A percentile compares a stretch with the other conserved stretches of the same genome.
Conservation (phyloP, 2,888 invertebrate genomes). For the Orchesellides sinensis region DNA sequence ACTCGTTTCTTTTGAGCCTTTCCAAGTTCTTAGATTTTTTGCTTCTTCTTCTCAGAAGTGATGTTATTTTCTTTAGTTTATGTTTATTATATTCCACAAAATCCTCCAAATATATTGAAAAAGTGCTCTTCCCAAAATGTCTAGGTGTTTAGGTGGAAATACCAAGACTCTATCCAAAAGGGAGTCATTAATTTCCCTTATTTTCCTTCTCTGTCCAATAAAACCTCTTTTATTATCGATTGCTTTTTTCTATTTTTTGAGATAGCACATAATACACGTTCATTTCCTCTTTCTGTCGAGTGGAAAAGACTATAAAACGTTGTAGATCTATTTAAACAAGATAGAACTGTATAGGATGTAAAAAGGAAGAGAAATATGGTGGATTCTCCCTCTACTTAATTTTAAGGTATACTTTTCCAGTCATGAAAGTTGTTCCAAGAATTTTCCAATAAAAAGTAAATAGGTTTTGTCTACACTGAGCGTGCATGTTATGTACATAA, state of each 20-base stretch:
- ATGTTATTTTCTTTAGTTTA: slow-evolving; percentile 20
- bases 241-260: slow-evolving; percentile 18
- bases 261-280: not conserved
- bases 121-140: not conserved
- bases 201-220: slow-evolving; percentile 69
- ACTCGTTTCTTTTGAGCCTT: not conserved
- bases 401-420: not conserved
- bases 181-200: slow-evolving; percentile 72
- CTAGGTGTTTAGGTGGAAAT: slow-evolving; percentile 24
- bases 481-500: too few species aligned
- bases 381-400: too few species aligned
- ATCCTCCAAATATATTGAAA: slow-evolving; percentile 9
- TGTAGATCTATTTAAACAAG: not conserved
- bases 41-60: slow-evolving; percentile 8
- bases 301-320: not conserved
- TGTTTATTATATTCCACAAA: slow-evolving; percentile 29
- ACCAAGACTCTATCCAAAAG: slow-evolving; percentile 47
- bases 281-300: slow-evolving; percentile 2
- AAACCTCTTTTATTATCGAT: slow-evolving; percentile 71
- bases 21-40: slow-evolving; percentile 24
- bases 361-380: not conserved
- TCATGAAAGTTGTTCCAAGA: not conserved
- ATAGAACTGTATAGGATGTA: not conserved
- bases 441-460: not conserved
- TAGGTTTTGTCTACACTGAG: too few species aligned